These are phyloP conservation scores for Spatula clypeata DNA, from an alignment of 2,797 vertebrate genomes.

Conservation along the genomic window DNA sequence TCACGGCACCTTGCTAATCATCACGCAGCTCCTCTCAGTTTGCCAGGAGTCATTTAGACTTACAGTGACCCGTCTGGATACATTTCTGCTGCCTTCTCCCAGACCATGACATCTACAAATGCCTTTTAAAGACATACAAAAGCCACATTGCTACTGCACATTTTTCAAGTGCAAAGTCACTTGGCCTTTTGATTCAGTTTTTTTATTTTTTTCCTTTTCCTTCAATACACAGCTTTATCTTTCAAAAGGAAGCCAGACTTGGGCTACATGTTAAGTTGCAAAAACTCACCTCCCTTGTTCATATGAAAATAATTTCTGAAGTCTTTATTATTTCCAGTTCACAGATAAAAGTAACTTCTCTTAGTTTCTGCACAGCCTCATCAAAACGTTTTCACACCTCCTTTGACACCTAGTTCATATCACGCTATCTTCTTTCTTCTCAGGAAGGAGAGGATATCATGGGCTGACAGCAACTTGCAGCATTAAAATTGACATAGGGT, in stretches of 20 bases:
- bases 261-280: neutral
- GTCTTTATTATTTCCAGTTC: neutral
- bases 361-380: neutral
- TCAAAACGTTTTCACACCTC: constrained; percentile 44
- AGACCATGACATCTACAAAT: neutral
- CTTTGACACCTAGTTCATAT: neutral
- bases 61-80: neutral
- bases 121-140: neutral
- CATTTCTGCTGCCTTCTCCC: neutral
- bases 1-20: neutral
- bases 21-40: neutral
- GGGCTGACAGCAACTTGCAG: neutral
- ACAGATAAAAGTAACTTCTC: constrained; percentile 10
- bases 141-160: neutral
- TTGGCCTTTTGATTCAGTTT: neutral
- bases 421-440: neutral
- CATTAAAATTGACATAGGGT: neutral
- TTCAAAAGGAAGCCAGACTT: neutral
- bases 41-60: neutral
- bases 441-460: neutral
- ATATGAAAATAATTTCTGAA: constrained; percentile 11
- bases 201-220: neutral
- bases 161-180: neutral
- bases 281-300: neutral
- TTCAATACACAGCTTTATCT: neutral